These are phyloP conservation scores for Notechis scutatus DNA, from an alignment of 2,113 vertebrate species.

Conservation along the genomic window DNA sequence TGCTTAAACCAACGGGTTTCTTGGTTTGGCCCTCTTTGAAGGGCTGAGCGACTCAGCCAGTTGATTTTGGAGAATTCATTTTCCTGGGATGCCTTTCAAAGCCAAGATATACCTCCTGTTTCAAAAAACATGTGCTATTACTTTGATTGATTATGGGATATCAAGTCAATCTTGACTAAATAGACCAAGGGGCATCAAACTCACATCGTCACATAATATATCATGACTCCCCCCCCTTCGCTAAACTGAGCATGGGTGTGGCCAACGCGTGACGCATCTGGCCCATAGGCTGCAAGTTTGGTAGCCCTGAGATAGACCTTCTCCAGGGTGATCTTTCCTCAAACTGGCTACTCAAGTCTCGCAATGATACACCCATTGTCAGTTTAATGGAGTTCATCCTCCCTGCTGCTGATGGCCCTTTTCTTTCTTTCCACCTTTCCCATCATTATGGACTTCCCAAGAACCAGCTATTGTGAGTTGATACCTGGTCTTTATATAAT, in stretches of 20 bases:
- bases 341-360: not conserved
- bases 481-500: not conserved
- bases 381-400: not conserved
- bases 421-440: not conserved
- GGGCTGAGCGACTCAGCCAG: not conserved
- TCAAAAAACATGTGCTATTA: not conserved
- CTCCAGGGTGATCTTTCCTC: not conserved
- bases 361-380: not conserved
- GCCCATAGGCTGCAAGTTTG: too few relatives aligned
- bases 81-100: not conserved
- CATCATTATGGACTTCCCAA: not conserved
- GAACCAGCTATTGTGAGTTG: not conserved
- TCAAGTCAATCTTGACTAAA: not conserved
- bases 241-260: too few relatives aligned
- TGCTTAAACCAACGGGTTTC: not conserved
- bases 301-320: not conserved
- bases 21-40: not conserved
- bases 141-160: not conserved
- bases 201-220: too few relatives aligned
- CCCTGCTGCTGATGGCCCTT: not conserved
- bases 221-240: too few relatives aligned
- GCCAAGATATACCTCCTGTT: not conserved
- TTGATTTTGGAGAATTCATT: not conserved
- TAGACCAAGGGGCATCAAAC: too few relatives aligned
- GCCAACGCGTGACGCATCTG: too few relatives aligned